A percentile compares a stretch with the other conserved stretches of the same genome.
Conservation (phyloP, 2,888 invertebrate genomes). For the Anoplius nigerrimus region DNA sequence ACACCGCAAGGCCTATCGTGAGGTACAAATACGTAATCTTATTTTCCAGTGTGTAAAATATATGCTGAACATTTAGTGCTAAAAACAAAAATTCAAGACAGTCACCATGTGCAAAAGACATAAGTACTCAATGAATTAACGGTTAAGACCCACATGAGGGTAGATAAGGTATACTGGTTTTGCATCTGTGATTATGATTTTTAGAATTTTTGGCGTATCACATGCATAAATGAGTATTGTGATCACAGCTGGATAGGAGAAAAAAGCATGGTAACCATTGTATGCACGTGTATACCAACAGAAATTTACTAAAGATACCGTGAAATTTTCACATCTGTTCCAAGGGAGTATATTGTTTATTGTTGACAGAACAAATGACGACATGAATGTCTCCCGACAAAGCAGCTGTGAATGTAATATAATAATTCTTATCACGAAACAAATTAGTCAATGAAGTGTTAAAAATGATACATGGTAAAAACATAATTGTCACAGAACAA, state of each 20-base stretch:
- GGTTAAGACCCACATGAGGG: constrained; percentile 11
- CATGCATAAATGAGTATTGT: constrained; percentile 34
- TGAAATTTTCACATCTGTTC: not conserved
- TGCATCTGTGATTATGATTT: constrained; percentile 31
- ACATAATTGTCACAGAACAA: constrained; percentile 6
- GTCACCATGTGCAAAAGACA: constrained; percentile 18
- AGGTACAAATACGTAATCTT: constrained; percentile 66
- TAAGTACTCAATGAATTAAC: constrained; percentile 15
- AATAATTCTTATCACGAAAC: not conserved
- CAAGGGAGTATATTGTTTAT: too few species aligned
- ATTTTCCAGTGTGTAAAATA: constrained; percentile 31
- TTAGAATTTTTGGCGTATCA: constrained; percentile 26
- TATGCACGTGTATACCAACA: constrained; percentile 17
- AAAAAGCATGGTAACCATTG: constrained; percentile 12
- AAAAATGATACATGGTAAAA: not conserved
- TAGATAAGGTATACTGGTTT: constrained; percentile 26
- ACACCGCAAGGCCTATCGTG: constrained; percentile 75
- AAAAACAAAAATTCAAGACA: constrained; percentile 15
- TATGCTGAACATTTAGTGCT: constrained; percentile 31
- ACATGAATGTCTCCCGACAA: too few species aligned
- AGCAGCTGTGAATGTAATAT: too few species aligned
- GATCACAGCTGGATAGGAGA: constrained; percentile 10
- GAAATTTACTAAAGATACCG: constrained; percentile 10
- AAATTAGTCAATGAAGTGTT: not conserved
- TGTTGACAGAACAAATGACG: too few species aligned